Conservation (phyloP, 2,888 invertebrate species). For the Cheilosia vernalis region DNA sequence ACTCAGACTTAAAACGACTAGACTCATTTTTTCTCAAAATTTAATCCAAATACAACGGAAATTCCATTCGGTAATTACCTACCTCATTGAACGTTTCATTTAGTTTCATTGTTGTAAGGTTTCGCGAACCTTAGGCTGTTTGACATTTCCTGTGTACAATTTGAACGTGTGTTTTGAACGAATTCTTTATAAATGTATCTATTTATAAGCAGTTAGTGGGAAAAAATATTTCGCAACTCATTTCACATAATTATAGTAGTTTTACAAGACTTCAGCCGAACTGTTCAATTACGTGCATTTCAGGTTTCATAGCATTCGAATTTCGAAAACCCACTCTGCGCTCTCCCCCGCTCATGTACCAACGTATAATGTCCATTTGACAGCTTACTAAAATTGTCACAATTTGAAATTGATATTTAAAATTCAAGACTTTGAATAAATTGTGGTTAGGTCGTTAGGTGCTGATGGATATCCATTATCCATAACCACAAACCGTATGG, state of each 20-base stretch:
- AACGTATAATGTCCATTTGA: background rate
- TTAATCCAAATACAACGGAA: background rate
- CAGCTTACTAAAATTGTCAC: background rate
- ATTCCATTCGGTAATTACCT: conserved; percentile 7
- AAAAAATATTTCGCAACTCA: conserved; percentile 27
- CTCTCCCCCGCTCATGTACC: background rate
- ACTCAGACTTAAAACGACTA: no score
- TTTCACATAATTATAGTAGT: conserved; percentile 35
- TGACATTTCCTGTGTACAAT: conserved; percentile 38
- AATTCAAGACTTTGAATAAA: conserved; percentile 52
- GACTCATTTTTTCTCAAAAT: no score
- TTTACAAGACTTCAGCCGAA: conserved; percentile 24
- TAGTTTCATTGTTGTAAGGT: no score
- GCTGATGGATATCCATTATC: background rate
- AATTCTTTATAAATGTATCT: conserved; percentile 1
- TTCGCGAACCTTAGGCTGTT: conserved; percentile 14
- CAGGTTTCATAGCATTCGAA: conserved; percentile 12
- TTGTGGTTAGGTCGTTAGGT: conserved; percentile 36
- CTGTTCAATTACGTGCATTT: conserved; percentile 22
- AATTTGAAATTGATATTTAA: conserved; percentile 27
- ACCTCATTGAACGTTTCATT: no score
- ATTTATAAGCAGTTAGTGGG: conserved; percentile 27
- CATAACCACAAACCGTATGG: background rate
- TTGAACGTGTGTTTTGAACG: conserved; percentile 35
- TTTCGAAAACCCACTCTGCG: background rate